Conservation (phyloP, 2,113 vertebrate genomes). For the Cynoglossus semilaevis region DNA sequence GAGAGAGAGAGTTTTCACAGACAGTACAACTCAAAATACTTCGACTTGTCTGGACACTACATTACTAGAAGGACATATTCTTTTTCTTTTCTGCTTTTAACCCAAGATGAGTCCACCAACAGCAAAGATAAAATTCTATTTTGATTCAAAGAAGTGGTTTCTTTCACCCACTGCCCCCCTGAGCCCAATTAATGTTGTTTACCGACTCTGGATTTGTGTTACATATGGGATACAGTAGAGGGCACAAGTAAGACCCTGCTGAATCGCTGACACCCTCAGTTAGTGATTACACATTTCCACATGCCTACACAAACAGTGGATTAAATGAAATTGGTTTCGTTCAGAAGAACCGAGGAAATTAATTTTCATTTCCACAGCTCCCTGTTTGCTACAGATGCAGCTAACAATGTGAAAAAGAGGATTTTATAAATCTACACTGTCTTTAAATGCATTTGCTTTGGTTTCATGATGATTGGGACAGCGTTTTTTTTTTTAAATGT, state of each 20-base stretch:
- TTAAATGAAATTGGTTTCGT: background rate
- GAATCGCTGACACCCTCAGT: slow-evolving; percentile 10
- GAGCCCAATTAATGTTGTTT: slow-evolving; percentile 70
- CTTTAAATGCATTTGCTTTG: too few species aligned
- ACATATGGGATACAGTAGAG: slow-evolving; percentile 34
- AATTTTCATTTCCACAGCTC: background rate
- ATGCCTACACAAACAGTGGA: background rate
- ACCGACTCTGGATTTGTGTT: slow-evolving; percentile 44
- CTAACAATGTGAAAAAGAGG: too few species aligned
- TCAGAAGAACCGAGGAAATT: background rate
- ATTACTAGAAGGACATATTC: background rate
- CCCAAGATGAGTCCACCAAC: slow-evolving; percentile 7
- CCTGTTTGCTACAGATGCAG: too few species aligned
- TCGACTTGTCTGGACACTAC: background rate
- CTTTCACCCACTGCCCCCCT: slow-evolving; percentile 45
- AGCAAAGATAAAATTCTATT: slow-evolving; percentile 21
- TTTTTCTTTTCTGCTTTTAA: background rate
- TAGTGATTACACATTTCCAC: slow-evolving; percentile 13
- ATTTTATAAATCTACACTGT: too few species aligned
- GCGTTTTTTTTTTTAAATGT: too few species aligned
- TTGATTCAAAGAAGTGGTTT: slow-evolving; percentile 25
- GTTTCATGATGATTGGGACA: too few species aligned
- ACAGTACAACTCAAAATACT: background rate
- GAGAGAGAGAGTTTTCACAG: background rate
- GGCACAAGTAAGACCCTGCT: slow-evolving; percentile 30